Percentiles rank a stretch among this genome's conserved stretches.
phyloP scores from a whole-genome alignment of 1,140 invertebrate species.

The Drosophila sproati region DNA sequence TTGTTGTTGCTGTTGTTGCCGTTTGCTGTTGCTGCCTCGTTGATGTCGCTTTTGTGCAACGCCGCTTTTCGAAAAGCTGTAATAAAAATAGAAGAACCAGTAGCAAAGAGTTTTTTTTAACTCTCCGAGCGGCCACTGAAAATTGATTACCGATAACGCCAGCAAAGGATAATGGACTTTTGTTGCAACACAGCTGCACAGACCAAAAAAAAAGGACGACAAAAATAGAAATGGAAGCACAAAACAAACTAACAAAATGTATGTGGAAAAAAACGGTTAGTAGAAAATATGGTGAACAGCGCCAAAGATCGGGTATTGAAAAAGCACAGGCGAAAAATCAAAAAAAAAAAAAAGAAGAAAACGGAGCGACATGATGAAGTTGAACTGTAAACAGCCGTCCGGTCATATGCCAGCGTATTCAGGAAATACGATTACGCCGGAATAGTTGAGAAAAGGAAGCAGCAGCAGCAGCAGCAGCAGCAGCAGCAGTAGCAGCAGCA shows the following conservation, averaged over 20 bases:
- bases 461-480: no score
- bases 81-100: constrained; percentile 43
- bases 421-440: constrained; percentile 49
- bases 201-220: neutral
- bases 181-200: constrained; percentile 66
- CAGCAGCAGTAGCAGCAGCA: no score
- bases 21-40: constrained; percentile 21
- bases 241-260: constrained; percentile 9
- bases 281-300: constrained; percentile 41
- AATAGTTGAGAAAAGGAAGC: neutral
- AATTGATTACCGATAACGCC: constrained; percentile 81
- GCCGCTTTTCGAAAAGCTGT: constrained; percentile 44
- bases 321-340: constrained; percentile 44
- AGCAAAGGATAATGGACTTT: constrained; percentile 80
- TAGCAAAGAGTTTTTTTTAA: constrained; percentile 29
- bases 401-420: constrained; percentile 49
- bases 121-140: constrained; percentile 61
- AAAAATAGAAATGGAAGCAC: constrained; percentile 4
- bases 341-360: constrained; percentile 27
- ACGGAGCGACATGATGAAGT: neutral
- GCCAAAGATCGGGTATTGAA: constrained; percentile 61
- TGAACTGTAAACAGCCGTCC: constrained; percentile 32
- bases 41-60: constrained; percentile 50
- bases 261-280: constrained; percentile 4
- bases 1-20: constrained; percentile 39